Evolutionary conservation across 2,797 vertebrate species (phyloP).

Genomic region (Phataginus tricuspis): DNA sequence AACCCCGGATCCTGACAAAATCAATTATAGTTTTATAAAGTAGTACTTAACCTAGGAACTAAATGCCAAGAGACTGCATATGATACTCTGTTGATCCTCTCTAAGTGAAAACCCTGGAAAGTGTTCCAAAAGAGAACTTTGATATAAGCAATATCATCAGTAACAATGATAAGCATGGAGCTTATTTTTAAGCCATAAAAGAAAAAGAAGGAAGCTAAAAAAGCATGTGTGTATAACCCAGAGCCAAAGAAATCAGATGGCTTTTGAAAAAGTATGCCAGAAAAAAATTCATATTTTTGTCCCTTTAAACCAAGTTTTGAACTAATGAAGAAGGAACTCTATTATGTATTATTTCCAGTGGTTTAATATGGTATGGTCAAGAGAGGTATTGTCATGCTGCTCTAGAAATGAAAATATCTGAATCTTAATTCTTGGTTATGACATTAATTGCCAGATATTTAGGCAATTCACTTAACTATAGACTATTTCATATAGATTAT

Average conservation of each 20-base stretch:
- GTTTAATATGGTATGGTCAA: neutral
- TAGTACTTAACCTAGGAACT: slow-evolving; percentile 54
- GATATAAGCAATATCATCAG: slow-evolving; percentile 27
- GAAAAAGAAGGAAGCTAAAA: slow-evolving; percentile 50
- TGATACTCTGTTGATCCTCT: slow-evolving; percentile 57
- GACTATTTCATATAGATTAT: neutral
- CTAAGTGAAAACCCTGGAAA: slow-evolving; percentile 51
- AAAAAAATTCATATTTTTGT: slow-evolving; percentile 63
- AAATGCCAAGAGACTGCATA: slow-evolving; percentile 49
- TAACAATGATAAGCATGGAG: slow-evolving; percentile 50
- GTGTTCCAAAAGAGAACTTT: slow-evolving; percentile 68
- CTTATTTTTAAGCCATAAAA: slow-evolving; percentile 67
- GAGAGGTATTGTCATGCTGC: neutral
- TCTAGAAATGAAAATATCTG: slow-evolving; percentile 43
- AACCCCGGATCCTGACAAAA: slow-evolving; percentile 62
- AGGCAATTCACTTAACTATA: neutral
- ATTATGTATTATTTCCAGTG: slow-evolving; percentile 11
- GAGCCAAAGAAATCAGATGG: neutral
- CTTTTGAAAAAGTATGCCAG: slow-evolving; percentile 48
- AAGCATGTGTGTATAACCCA: slow-evolving; percentile 14
- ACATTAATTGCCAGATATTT: neutral
- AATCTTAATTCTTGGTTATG: slow-evolving; percentile 33
- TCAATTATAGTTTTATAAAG: slow-evolving; percentile 64
- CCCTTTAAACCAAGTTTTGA: slow-evolving; percentile 62
- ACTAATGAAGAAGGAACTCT: slow-evolving; percentile 60